Conservation (phyloP, 2,113 vertebrate species). For the Erpornis zantholeuca region DNA sequence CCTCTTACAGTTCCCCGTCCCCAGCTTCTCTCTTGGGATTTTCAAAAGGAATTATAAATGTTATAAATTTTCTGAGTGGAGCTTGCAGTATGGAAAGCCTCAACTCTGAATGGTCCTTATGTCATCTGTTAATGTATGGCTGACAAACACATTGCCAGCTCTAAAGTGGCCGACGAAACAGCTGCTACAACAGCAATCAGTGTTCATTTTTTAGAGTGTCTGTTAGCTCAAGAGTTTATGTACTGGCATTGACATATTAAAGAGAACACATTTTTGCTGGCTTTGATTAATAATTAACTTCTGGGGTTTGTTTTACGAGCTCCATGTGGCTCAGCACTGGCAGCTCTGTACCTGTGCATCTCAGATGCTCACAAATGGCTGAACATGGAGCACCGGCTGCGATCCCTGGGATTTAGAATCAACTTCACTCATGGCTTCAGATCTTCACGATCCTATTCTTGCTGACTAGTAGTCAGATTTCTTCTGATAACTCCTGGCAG, state of each 20-base stretch:
- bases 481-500: not conserved
- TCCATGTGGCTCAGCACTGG: not conserved
- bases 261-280: not conserved
- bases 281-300: slow-evolving; percentile 42
- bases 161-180: not conserved
- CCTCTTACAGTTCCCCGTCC: not conserved
- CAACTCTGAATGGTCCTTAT: not conserved
- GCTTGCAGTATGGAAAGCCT: not conserved
- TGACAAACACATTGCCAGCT: not conserved
- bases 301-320: not conserved
- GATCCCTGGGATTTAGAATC: fast-evolving
- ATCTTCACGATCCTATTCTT: not conserved
- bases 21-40: not conserved
- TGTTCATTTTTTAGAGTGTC: not conserved
- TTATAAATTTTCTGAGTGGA: not conserved
- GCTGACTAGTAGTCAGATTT: not conserved
- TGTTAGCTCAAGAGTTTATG: slow-evolving; percentile 35
- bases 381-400: fast-evolving
- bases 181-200: slow-evolving; percentile 14
- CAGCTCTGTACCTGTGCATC: not conserved
- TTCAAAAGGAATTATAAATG: not conserved
- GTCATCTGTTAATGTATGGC: not conserved
- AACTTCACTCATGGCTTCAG: not conserved
- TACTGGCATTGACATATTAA: not conserved
- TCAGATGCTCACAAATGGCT: not conserved